Evolutionary conservation across 1,140 invertebrate genomes (phyloP).

Genomic region (Pectinophora gossypiella): DNA sequence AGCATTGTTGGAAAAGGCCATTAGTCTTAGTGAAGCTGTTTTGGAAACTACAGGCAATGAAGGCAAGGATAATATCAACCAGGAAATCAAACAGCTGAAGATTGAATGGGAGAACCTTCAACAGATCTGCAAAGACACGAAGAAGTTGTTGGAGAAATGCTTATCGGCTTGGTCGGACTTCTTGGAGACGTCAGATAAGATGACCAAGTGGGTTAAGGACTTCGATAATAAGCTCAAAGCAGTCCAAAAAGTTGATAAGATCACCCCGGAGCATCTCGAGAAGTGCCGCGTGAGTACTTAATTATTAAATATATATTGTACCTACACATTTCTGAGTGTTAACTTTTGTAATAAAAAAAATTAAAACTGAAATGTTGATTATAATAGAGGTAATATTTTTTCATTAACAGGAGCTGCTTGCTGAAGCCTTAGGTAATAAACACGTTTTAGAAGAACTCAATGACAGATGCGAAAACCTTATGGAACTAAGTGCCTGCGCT

Average conservation of each 20-base stretch:
- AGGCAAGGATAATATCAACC: slow-evolving; percentile 89
- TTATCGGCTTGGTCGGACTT: slow-evolving; percentile 92
- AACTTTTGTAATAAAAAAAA: not conserved
- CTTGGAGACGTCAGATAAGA: slow-evolving; percentile 83
- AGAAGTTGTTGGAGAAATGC: slow-evolving; percentile 86
- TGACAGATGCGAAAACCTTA: slow-evolving; percentile 89
- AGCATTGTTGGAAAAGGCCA: slow-evolving; percentile 82
- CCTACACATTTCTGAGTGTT: slow-evolving; percentile 3
- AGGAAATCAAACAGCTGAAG: slow-evolving; percentile 90
- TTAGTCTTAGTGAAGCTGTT: slow-evolving; percentile 86
- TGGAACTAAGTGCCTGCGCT: slow-evolving; percentile 89
- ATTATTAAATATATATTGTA: slow-evolving; percentile 10
- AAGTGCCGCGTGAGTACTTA: slow-evolving; percentile 80
- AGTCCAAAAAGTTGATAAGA: slow-evolving; percentile 85
- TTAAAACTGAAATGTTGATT: slow-evolving; percentile 4
- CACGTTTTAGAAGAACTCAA: slow-evolving; percentile 87
- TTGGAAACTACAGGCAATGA: slow-evolving; percentile 89
- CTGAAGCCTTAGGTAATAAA: slow-evolving; percentile 87
- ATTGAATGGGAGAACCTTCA: slow-evolving; percentile 92
- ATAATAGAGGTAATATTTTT: slow-evolving; percentile 1
- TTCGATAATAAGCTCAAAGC: slow-evolving; percentile 81
- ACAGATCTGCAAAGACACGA: slow-evolving; percentile 86
- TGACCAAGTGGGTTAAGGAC: slow-evolving; percentile 87
- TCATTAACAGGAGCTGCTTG: slow-evolving; percentile 77
- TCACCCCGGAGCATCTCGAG: slow-evolving; percentile 86